Evolutionary conservation across 1,140 invertebrate genomes (phyloP).

Genomic region (Drosophila triauraria): DNA sequence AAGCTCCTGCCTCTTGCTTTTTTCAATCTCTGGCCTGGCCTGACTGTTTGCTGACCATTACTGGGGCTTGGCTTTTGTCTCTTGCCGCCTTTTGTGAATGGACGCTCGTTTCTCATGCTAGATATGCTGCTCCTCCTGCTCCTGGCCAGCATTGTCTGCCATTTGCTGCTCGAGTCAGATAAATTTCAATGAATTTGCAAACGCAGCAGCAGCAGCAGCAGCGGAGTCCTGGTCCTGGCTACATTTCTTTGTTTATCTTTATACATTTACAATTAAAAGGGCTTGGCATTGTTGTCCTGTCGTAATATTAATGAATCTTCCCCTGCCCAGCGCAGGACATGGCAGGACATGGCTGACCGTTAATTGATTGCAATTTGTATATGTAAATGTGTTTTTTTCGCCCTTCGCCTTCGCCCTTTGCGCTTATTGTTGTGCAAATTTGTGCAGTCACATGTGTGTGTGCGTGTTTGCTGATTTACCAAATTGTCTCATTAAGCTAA

Average conservation of each 20-base stretch:
- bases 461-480: slow-evolving; percentile 55
- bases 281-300: slow-evolving; percentile 72
- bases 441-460: slow-evolving; percentile 52
- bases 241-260: slow-evolving; percentile 83
- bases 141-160: slow-evolving; percentile 36
- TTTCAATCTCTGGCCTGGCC: slow-evolving; percentile 20
- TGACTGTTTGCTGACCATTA: slow-evolving; percentile 32
- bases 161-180: slow-evolving; percentile 57
- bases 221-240: slow-evolving; percentile 35
- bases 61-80: slow-evolving; percentile 68
- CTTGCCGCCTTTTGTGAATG: slow-evolving; percentile 51
- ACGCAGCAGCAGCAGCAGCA: slow-evolving; percentile 39
- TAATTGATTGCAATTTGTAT: slow-evolving; percentile 82
- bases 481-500: slow-evolving; percentile 75
- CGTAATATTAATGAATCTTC: slow-evolving; percentile 81
- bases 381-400: slow-evolving; percentile 56
- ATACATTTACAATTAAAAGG: slow-evolving; percentile 82
- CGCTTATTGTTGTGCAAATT: slow-evolving; percentile 61
- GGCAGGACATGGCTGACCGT: slow-evolving; percentile 24
- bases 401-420: not conserved
- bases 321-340: slow-evolving; percentile 14
- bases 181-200: slow-evolving; percentile 81
- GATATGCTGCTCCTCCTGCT: slow-evolving; percentile 8
- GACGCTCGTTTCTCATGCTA: slow-evolving; percentile 27
- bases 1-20: not conserved